Conservation (phyloP, 2,113 vertebrate species). For the Syngnathus floridae region DNA sequence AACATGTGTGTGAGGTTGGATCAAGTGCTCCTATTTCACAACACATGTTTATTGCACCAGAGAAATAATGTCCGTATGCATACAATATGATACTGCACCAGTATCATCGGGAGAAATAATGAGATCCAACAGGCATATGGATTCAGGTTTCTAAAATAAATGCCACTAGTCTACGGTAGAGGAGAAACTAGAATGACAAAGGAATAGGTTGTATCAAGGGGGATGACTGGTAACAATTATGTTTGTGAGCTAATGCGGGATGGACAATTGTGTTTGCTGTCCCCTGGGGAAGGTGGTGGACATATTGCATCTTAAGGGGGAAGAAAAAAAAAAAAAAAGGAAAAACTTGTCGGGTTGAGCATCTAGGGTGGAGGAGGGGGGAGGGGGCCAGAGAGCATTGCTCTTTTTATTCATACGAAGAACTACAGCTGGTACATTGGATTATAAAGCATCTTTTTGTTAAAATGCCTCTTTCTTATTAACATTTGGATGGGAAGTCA, state of each 20-base stretch:
- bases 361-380: conserved; percentile 53
- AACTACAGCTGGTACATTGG: conserved; percentile 56
- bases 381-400: conserved; percentile 60
- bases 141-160: conserved; percentile 94
- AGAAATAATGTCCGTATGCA: conserved; percentile 99
- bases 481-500: conserved; percentile 47
- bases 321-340: conserved; percentile 47
- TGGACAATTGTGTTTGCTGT: conserved; percentile 88
- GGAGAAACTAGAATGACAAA: conserved; percentile 95
- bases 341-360: conserved; percentile 63
- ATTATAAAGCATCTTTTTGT: conserved; percentile 37
- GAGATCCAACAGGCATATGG: conserved; percentile 99
- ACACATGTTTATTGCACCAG: conserved; percentile 99
- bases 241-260: conserved; percentile 95
- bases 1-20: conserved; percentile 99
- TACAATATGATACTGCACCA: conserved; percentile 98
- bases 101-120: conserved; percentile 99
- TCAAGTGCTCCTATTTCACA: conserved; percentile 85
- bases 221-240: conserved; percentile 88
- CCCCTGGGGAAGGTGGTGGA: conserved; percentile 65
- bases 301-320: conserved; percentile 53
- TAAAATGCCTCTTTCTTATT: conserved; percentile 48
- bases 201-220: conserved; percentile 74
- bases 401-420: conserved; percentile 62
- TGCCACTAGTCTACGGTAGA: conserved; percentile 95